Evolutionary conservation across 2,888 invertebrate genomes (phyloP), one percentile per base, ranked within the genome.

Genomic region (Phyllotreta striolata): DNA sequence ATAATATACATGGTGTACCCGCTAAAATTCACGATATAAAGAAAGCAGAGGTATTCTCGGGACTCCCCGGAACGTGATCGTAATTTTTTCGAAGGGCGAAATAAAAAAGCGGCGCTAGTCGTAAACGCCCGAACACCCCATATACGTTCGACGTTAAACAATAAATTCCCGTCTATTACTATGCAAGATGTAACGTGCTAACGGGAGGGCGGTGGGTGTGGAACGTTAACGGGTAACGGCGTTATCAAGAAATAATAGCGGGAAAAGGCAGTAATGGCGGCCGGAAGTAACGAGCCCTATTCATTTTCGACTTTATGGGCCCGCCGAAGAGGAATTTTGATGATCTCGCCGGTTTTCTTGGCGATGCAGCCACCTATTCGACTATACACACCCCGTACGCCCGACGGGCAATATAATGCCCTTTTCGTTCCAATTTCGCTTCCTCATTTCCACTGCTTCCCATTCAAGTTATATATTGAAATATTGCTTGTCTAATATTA

Each of bases 181-280:
- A 55, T 55, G 55, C 55, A 55, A 55, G 55, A 55, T 55, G 55
- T 55, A 55, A 54, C 54, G 12, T 54, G 54, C 54, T 12, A 54
- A 54, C 54, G 35, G 35, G 10, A 44, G 44, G 12, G 44, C 14
- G 35, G 49, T 10, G 49, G 49, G 8, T 6, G 49, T 37, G 52
- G 52, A 38, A 38, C 7, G 52, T 38, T 38, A 38, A 38, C 52
- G 52, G 24, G 37, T 52, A 52, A 55, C 40, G 55, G 55, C 55
- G 55, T 55, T 55, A 55, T 55, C 55, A 55, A 55, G 55, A 55
- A 55, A 35, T 55, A 41, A 55, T 43, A 43, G 55, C 41, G 55
- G 55, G 41, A 55, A 55, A 55, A 55, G 55, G 55, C 55, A 55
- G 55, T 55, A 55, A 55, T 55, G 55, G 55, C 55, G 55, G 55